These are phyloP conservation scores for Pogonocichla stellata DNA, from an alignment of 2,113 vertebrate species.

Conservation along the genomic window DNA sequence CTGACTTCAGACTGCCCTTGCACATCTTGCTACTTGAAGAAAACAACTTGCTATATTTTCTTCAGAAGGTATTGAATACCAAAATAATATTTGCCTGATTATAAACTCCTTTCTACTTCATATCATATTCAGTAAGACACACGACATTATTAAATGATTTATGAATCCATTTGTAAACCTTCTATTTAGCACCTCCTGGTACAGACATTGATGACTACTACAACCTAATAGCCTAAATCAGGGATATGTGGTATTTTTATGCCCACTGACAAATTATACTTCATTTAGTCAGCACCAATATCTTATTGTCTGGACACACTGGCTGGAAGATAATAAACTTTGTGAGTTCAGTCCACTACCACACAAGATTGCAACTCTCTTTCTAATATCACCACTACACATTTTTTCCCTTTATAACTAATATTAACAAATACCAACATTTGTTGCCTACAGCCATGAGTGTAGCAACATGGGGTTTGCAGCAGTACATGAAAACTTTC, in stretches of 20 bases:
- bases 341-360: background rate
- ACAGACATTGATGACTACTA: background rate
- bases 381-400: background rate
- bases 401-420: background rate
- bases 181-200: background rate
- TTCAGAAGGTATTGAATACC: background rate
- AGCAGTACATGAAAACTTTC: background rate
- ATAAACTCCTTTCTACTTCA: background rate
- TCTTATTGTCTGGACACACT: background rate
- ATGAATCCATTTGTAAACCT: background rate
- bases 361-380: background rate
- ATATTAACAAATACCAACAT: background rate
- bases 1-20: background rate
- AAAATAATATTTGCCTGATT: background rate
- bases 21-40: background rate
- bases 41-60: background rate
- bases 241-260: background rate
- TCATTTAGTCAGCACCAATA: background rate
- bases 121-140: background rate
- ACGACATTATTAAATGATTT: background rate
- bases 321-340: background rate
- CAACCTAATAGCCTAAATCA: background rate
- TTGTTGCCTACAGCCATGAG: background rate
- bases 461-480: background rate
- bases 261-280: background rate